Conservation (phyloP, 2,888 invertebrate species). For the Tetanocera ferruginea region DNA sequence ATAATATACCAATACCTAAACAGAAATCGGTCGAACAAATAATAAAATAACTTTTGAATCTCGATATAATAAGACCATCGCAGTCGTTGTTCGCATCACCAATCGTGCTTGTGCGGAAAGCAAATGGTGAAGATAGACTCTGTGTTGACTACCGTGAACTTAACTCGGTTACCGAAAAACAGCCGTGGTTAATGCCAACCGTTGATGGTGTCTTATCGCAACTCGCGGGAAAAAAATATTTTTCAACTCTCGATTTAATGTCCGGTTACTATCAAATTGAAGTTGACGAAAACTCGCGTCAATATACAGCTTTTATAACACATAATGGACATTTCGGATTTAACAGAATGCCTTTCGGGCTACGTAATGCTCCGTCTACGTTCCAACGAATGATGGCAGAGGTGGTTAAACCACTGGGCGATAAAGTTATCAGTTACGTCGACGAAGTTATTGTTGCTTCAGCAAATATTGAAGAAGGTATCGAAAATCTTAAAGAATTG, state of each 20-base stretch:
- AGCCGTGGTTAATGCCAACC: constrained; percentile 39
- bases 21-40: constrained; percentile 33
- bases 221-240: constrained; percentile 41
- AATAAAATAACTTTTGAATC: constrained; percentile 19
- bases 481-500: constrained; percentile 26
- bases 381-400: constrained; percentile 32
- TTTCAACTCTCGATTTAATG: constrained; percentile 26
- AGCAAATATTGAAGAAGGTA: constrained; percentile 20
- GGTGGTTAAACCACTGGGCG: constrained; percentile 9
- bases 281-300: constrained; percentile 35
- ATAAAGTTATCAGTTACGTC: constrained; percentile 34
- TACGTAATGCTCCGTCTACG: background rate
- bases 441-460: constrained; percentile 43
- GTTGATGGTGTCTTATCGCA: constrained; percentile 51
- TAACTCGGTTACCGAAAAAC: constrained; percentile 45
- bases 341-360: constrained; percentile 13
- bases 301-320: constrained; percentile 31
- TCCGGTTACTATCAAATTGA: too few species aligned
- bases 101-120: constrained; percentile 43
- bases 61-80: constrained; percentile 39
- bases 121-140: constrained; percentile 61
- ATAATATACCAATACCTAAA: constrained; percentile 42
- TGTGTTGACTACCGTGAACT: constrained; percentile 36
- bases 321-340: background rate
- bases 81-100: constrained; percentile 30